phyloP scores from a whole-genome alignment of 1,140 invertebrate species.

The Lucilia cuprina region DNA sequence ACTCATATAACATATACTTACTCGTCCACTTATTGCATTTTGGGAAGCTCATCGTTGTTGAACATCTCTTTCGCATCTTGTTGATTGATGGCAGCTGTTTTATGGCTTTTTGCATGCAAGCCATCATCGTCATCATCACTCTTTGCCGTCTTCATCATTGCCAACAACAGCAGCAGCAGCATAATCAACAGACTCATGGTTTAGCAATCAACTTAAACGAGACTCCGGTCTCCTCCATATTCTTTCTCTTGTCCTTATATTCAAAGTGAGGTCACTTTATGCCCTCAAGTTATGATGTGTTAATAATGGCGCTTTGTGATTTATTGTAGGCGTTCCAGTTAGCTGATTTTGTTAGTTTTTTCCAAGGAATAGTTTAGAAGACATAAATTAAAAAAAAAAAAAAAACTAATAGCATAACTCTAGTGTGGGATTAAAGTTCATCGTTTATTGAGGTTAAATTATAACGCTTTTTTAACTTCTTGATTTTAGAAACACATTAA shows the following conservation, averaged over 20 bases:
- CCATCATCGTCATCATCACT: constrained; percentile 28
- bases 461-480: background rate
- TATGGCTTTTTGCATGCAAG: constrained; percentile 22
- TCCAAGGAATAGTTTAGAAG: background rate
- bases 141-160: constrained; percentile 11
- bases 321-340: constrained; percentile 29
- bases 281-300: constrained; percentile 35
- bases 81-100: constrained; percentile 36
- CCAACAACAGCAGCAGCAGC: background rate
- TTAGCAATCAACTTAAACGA: background rate
- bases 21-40: constrained; percentile 3
- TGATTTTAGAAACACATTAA: background rate
- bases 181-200: background rate
- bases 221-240: background rate
- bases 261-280: constrained; percentile 5
- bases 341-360: background rate
- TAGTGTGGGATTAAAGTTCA: background rate
- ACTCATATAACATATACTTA: background rate
- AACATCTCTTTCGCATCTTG: background rate
- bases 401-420: background rate
- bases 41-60: background rate
- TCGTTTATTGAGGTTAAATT: too few species aligned
- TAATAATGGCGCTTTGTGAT: constrained; percentile 32
- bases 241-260: background rate
- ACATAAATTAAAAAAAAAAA: too few species aligned